These are phyloP conservation scores for Bemisia tabaci DNA, from an alignment of 1,140 invertebrate species.

Conservation along the genomic window DNA sequence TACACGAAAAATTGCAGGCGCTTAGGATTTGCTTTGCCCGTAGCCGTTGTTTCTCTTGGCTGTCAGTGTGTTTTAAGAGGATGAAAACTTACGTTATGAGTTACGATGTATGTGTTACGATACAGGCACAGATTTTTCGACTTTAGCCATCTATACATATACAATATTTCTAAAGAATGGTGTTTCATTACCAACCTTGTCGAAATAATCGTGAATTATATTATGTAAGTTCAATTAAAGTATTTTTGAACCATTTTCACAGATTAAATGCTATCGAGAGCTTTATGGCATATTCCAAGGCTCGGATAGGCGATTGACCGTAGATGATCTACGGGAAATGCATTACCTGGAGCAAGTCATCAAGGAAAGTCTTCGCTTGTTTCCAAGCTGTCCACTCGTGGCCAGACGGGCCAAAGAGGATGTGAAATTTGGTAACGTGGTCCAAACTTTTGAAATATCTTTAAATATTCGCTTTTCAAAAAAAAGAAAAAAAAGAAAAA, in stretches of 20 bases:
- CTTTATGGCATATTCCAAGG: conserved; percentile 43
- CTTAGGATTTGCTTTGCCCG: too few relatives aligned
- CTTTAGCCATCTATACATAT: too few relatives aligned
- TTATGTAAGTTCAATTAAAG: conserved; percentile 9
- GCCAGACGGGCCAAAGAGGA: conserved; percentile 44
- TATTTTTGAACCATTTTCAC: conserved; percentile 20
- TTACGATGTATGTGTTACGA: too few relatives aligned
- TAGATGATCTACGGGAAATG: conserved; percentile 48
- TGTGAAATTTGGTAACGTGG: conserved; percentile 36
- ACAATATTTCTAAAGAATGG: too few relatives aligned
- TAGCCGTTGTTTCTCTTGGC: too few relatives aligned
- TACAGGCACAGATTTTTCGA: too few relatives aligned
- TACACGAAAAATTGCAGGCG: too few relatives aligned
- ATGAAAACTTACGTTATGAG: too few relatives aligned
- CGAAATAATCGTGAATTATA: conserved; percentile 10
- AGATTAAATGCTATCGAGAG: conserved; percentile 49
- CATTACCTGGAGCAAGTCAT: conserved; percentile 64
- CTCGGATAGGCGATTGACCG: conserved; percentile 36
- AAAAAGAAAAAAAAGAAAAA: too few relatives aligned
- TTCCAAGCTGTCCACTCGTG: conserved; percentile 58
- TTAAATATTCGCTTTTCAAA: too few relatives aligned
- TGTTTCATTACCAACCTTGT: conserved; percentile 1
- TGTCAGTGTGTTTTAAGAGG: too few relatives aligned
- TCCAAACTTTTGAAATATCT: conserved; percentile 2
- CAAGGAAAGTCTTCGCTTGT: conserved; percentile 45